A percentile compares a stretch with the other conserved stretches of the same genome.
phyloP scores from a whole-genome alignment of 1,140 invertebrate genomes.

The Oppia nitens region DNA sequence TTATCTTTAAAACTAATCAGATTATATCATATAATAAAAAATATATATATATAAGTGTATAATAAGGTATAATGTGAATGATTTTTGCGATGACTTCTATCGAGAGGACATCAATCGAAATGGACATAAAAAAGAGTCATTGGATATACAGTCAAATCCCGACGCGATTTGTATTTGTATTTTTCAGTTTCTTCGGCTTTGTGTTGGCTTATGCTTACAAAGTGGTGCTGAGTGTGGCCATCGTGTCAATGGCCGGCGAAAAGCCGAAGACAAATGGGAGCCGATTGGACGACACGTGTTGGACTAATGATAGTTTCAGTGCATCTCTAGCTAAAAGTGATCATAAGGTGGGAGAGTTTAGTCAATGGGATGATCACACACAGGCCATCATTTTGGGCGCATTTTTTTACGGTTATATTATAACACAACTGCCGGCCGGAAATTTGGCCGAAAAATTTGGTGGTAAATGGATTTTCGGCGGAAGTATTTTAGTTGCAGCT shows the following conservation, averaged over 20 bases:
- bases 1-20: no score
- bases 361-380: slow-evolving; percentile 17
- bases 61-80: no score
- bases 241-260: slow-evolving; percentile 91
- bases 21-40: no score
- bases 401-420: slow-evolving; percentile 70
- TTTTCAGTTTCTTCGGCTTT: slow-evolving; percentile 81
- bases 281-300: no score
- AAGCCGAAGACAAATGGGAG: background rate
- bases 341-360: no score
- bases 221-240: slow-evolving; percentile 91
- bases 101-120: no score
- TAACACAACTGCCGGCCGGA: slow-evolving; percentile 63
- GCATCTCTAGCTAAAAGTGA: no score
- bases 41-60: no score
- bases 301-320: no score
- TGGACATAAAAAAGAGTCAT: background rate
- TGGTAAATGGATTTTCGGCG: slow-evolving; percentile 67
- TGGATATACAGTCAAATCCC: slow-evolving; percentile 11
- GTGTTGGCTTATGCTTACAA: slow-evolving; percentile 84
- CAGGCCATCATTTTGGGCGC: slow-evolving; percentile 47
- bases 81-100: no score
- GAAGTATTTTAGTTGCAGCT: slow-evolving; percentile 19
- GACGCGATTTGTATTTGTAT: slow-evolving; percentile 54
- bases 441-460: slow-evolving; percentile 55